Conservation (phyloP, 2,888 invertebrate genomes). For the Masnerella sp. region DNA sequence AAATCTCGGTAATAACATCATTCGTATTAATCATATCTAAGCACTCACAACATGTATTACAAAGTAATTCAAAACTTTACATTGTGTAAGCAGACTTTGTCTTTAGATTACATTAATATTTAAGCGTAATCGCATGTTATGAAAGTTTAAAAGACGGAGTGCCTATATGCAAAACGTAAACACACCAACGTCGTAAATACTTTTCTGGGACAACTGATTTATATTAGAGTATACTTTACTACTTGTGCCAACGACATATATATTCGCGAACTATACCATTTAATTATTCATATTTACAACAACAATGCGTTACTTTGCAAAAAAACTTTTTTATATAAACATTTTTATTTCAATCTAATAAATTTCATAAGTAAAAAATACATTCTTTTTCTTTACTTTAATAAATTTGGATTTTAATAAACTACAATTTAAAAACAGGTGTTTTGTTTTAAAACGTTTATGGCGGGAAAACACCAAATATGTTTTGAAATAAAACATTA, state of each 20-base stretch:
- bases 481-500: too few relatives aligned
- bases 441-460: too few relatives aligned
- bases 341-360: too few relatives aligned
- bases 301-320: too few relatives aligned
- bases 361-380: too few relatives aligned
- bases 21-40: conserved; percentile 1
- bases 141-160: conserved; percentile 43
- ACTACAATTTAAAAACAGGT: too few relatives aligned
- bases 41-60: background rate
- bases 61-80: conserved; percentile 36
- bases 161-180: conserved; percentile 49
- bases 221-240: conserved; percentile 19
- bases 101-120: conserved; percentile 49
- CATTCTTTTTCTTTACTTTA: too few relatives aligned
- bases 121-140: conserved; percentile 44
- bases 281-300: conserved; percentile 42
- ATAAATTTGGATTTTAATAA: too few relatives aligned
- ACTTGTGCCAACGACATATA: too few relatives aligned
- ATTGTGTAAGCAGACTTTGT: conserved; percentile 34
- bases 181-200: conserved; percentile 30
- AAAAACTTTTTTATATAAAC: too few relatives aligned
- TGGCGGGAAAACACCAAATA: too few relatives aligned
- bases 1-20: conserved; percentile 6
- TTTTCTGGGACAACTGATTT: conserved; percentile 43
- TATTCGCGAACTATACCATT: conserved; percentile 2